phyloP scores from a whole-genome alignment of 2,113 vertebrate species.

The Pygoscelis antarcticus region DNA sequence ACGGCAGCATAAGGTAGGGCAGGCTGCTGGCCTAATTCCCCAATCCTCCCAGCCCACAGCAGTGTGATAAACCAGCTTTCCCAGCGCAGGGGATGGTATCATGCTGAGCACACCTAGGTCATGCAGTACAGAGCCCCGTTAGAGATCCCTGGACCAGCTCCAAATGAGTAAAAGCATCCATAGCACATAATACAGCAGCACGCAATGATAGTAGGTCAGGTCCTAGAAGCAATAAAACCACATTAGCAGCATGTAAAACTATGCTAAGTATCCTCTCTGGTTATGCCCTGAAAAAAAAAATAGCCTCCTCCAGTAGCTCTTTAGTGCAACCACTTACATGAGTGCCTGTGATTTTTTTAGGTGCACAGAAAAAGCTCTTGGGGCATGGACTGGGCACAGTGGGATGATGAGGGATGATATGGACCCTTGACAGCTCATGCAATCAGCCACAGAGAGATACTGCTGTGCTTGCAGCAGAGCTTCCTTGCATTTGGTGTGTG shows the following conservation, averaged over 20 bases:
- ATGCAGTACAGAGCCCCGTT: neutral
- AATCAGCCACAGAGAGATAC: neutral
- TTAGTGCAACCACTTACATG: neutral
- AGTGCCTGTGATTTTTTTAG: neutral
- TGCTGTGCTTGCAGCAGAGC: neutral
- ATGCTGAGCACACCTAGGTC: constrained; percentile 23
- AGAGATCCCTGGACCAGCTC: constrained; percentile 20
- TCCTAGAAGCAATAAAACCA: constrained; percentile 53
- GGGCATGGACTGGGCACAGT: neutral
- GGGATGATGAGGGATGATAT: neutral
- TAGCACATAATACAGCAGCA: neutral
- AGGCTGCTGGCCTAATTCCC: neutral
- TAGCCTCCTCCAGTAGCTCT: neutral
- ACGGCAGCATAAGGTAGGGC: neutral
- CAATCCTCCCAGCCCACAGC: neutral
- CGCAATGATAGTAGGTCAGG: constrained; percentile 5
- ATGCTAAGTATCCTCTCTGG: constrained; percentile 19
- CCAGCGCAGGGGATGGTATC: neutral
- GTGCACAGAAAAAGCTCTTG: neutral
- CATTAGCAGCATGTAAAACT: constrained; percentile 47
- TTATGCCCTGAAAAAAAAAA: constrained; percentile 9
- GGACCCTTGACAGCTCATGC: neutral
- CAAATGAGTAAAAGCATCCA: constrained; percentile 40
- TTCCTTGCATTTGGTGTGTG: neutral
- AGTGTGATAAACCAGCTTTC: neutral